Base-by-base conservation (phyloP, 2,113 vertebrate genomes). In the Suncus etruscus region DNA sequence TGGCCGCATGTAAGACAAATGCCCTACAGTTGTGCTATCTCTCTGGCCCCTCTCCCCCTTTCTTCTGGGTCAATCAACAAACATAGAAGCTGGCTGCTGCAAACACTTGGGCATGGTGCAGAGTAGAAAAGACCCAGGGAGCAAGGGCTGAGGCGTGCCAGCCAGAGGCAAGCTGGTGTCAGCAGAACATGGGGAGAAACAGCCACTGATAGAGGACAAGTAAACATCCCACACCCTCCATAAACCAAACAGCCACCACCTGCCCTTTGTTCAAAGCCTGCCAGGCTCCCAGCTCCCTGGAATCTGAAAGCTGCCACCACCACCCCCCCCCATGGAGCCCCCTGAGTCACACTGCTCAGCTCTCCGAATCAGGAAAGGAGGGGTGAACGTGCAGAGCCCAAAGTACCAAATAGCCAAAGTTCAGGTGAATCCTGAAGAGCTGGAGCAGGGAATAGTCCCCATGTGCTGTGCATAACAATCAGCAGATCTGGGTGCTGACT, bases 191-290 rank as follows among this genome's bases (percentile, higher is more conserved):
- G 51, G 51, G 65, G 63, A 45, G 39, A 24, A 50, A 24, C 14
- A 51, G 39, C 24, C 32, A 11, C 65, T 29, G 32, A 25, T 29
- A 75, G 10, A 45, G 12, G 8, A 16, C 8, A 16, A 68, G 39
- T 18, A 68, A 77, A 27, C n/a, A 10, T 8, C 74, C 75, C 47
- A 27, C 79, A 22, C 11, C 18, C 31, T 18, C 31, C n/a, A 7
- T 12, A 18, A 12, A 20, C 29, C 78, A 22, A 18, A 65, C 75
- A 12, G 31, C 69, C 87, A 81, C 16, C 80, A 65, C 24, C 54
- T 84, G 83, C 8, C 39, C 84, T 93, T 87, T 82, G 89, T 68
- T 47, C 91, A 82, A 48, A 72, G 82, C 68, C 81, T 48, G 11
- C 58, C 31, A 1, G 27, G 27, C 94, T 79, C 73, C 4, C 29